Evolutionary conservation across 2,113 vertebrate species (phyloP).

Genomic region (Nipponia nippon): DNA sequence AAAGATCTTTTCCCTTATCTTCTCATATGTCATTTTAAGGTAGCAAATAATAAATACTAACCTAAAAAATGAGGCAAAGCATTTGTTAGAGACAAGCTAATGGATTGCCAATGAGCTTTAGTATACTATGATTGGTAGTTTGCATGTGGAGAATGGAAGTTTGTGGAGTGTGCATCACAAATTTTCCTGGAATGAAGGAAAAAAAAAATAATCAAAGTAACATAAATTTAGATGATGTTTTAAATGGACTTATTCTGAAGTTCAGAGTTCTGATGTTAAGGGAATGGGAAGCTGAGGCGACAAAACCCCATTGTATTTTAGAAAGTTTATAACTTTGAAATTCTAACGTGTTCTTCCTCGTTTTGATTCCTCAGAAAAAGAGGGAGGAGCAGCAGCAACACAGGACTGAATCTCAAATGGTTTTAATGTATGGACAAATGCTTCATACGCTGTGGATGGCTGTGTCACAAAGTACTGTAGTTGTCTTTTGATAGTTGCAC

Average conservation of each 20-base stretch:
- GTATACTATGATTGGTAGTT: neutral
- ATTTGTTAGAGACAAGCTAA: neutral
- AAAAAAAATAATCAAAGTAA: neutral
- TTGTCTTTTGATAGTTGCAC: neutral
- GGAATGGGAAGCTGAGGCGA: neutral
- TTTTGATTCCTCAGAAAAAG: neutral
- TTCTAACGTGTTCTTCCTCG: neutral
- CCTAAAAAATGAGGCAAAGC: neutral
- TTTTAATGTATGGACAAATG: neutral
- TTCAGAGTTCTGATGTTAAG: neutral
- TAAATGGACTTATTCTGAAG: neutral
- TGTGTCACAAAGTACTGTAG: neutral
- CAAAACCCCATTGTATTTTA: neutral
- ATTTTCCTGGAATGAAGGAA: neutral
- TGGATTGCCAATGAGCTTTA: neutral
- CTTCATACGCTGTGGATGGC: accelerated
- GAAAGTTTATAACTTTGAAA: neutral
- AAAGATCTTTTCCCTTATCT: neutral
- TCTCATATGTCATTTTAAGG: neutral
- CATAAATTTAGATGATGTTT: neutral
- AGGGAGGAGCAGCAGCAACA: neutral
- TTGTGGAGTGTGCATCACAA: neutral
- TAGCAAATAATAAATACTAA: neutral
- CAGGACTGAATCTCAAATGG: neutral
- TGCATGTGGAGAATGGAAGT: neutral